Evolutionary conservation across 2,113 vertebrate species (phyloP), one percentile per base, ranked within the genome.

Genomic region (Gnathonemus echidnorhynchus): DNA sequence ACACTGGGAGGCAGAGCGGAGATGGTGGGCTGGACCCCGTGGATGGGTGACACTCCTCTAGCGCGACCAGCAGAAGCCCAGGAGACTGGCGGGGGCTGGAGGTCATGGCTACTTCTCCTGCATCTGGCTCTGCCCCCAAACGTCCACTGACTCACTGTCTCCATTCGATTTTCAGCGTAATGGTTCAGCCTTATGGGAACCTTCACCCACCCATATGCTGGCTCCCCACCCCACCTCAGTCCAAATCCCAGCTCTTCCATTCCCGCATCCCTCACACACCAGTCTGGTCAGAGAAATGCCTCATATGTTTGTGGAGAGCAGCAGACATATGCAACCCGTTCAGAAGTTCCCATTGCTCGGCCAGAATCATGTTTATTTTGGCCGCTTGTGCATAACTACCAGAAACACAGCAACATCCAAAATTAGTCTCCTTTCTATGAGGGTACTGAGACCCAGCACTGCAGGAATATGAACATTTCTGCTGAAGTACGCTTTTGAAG

Each of bases 291-390:
- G 88, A 89, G 91, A 95, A 95, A 95, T 95, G 90, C 93, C 92
- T 42, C 95, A 95, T 94, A 89, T 94, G 93, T 95, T 94, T 92
- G 94, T 92, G 52, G 93, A 90, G 88, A 91, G 91, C 93, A 90
- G 91, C 94, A 83, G 91, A 90, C 89, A 86, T 93, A 94, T 91
- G 94, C 95, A 95, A 95, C 91, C 88, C 45, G 50, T 42, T 89
- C 88, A 89, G 88, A 90, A 91, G 89, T 91, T 88, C 42, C 27
- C 53, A 74, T 24, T 45, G 89, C 45, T 80, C 3, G 88, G 46
- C 46, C 62, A 31, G 46, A 80, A 53, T 42, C 52, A 17, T 58
- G 80, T 86, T 62, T 46, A 45, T 31, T 48, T 58, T 89, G 89
- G 80, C 52, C 42, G 21, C 24, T 7, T 24, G 24, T 17, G 42